A percentile compares a stretch with the other conserved stretches of the same genome.
Evolutionary conservation across 2,888 invertebrate species (phyloP).

Genomic region (Drosophila monieri): DNA sequence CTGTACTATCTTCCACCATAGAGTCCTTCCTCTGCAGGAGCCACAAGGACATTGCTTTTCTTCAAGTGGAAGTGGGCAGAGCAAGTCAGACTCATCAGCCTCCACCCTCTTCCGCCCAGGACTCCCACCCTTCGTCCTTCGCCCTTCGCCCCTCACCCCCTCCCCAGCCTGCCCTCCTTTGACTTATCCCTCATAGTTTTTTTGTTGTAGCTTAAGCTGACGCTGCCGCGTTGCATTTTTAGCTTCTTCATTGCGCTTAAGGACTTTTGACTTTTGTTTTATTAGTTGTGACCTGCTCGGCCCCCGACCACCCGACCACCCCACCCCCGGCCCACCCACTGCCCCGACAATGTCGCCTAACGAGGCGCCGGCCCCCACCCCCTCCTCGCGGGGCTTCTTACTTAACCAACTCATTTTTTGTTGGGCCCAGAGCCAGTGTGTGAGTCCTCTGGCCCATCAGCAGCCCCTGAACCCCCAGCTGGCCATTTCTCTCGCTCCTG

Average conservation of each 20-base stretch:
- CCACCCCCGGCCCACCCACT: constrained; percentile 2
- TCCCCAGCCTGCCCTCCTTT: constrained; percentile 3
- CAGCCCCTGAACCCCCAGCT: background rate
- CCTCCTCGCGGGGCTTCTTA: constrained; percentile 33
- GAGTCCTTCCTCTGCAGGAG: too few relatives aligned
- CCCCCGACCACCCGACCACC: background rate
- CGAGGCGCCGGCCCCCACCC: background rate
- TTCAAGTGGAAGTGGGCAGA: too few relatives aligned
- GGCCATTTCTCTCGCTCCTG: constrained; percentile 25
- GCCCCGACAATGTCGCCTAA: constrained; percentile 3
- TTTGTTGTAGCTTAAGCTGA: constrained; percentile 66
- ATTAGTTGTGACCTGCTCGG: constrained; percentile 75
- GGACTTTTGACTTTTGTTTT: constrained; percentile 83
- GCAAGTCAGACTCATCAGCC: constrained; percentile 64
- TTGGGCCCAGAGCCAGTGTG: constrained; percentile 22
- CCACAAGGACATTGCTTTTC: too few relatives aligned
- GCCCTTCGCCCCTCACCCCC: background rate
- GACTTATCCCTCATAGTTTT: constrained; percentile 30
- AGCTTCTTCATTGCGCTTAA: constrained; percentile 82
- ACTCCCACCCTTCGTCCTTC: background rate
- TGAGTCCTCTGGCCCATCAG: constrained; percentile 10
- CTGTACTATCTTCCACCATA: too few relatives aligned
- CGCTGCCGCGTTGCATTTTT: constrained; percentile 76
- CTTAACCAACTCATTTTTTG: constrained; percentile 41
- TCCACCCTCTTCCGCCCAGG: constrained; percentile 61